Conservation (phyloP, 2,888 invertebrate genomes). For the Hirudinaria manillensis region DNA sequence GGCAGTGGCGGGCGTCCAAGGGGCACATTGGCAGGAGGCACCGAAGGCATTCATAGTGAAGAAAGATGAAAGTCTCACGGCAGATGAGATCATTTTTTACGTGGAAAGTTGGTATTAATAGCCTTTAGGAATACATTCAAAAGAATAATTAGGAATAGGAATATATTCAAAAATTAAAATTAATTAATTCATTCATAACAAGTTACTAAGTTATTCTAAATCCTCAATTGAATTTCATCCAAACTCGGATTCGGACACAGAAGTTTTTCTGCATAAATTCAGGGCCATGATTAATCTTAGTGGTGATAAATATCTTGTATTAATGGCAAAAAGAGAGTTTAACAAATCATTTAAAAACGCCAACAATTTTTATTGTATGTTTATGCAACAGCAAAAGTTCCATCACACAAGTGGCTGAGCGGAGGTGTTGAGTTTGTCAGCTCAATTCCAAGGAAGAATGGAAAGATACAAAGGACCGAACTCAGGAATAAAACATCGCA, state of each 20-base stretch:
- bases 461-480: neutral
- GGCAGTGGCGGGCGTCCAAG: constrained; percentile 9
- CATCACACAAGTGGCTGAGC: neutral
- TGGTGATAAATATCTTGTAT: no score
- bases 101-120: neutral
- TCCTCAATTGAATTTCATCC: no score
- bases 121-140: neutral
- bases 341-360: neutral
- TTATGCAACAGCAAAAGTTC: neutral
- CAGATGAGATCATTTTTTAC: neutral
- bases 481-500: neutral
- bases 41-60: constrained; percentile 20
- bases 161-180: no score
- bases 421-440: neutral
- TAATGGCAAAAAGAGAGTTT: no score
- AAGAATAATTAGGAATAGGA: neutral
- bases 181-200: no score
- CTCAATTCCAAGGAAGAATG: neutral
- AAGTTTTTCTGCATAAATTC: no score
- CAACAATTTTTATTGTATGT: neutral
- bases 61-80: neutral
- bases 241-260: no score
- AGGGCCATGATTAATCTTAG: no score
- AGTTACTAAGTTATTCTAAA: no score
- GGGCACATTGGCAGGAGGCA: neutral